Percentiles rank a stretch among this genome's conserved stretches.
These are phyloP conservation scores for Taurulus bubalis DNA, from an alignment of 2,113 vertebrate species.

Conservation along the genomic window DNA sequence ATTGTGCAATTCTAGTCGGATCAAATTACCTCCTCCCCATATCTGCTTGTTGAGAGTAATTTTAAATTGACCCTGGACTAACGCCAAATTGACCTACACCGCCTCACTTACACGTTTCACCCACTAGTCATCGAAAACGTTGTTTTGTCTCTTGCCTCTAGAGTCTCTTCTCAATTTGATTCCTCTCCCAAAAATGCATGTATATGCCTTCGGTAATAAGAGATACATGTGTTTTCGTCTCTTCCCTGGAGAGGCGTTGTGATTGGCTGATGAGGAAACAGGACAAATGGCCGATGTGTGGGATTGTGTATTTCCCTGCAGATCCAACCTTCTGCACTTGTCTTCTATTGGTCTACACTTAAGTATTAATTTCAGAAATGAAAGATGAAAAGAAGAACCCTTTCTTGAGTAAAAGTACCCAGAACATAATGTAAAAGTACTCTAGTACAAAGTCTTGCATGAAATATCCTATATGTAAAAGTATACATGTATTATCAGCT, in stretches of 20 bases:
- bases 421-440: not conserved
- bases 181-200: conserved; percentile 2
- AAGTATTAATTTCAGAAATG: not conserved
- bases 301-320: conserved; percentile 10
- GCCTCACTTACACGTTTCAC: conserved; percentile 5
- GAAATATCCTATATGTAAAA: not conserved
- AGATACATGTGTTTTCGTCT: conserved; percentile 33
- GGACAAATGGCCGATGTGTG: conserved; percentile 26
- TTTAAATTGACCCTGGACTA: conserved; percentile 39
- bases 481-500: not conserved
- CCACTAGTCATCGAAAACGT: not conserved
- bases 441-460: not conserved
- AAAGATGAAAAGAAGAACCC: not conserved
- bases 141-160: conserved; percentile 10
- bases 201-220: conserved; percentile 25
- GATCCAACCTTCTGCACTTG: not conserved
- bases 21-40: conserved; percentile 32
- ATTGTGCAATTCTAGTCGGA: not conserved
- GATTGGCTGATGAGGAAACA: conserved; percentile 57
- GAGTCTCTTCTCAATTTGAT: conserved; percentile 21
- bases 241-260: conserved; percentile 29
- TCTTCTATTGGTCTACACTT: not conserved
- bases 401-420: not conserved
- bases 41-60: conserved; percentile 22
- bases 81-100: not conserved